These are phyloP conservation scores for Auanema sp. DNA, from an alignment of 2,888 invertebrate genomes.

Conservation along the genomic window DNA sequence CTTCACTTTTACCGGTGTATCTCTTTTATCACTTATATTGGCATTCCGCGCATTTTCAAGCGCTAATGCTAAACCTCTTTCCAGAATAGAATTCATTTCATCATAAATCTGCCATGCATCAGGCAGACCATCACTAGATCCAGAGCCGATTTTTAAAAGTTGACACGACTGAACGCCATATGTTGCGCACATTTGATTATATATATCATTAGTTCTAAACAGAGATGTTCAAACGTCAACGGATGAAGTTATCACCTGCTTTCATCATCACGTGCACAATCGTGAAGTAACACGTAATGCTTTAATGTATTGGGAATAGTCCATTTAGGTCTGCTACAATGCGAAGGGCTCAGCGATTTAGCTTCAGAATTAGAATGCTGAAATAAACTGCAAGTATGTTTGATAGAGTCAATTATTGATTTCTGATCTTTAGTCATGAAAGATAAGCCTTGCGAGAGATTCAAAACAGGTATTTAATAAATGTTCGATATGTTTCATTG, in stretches of 20 bases:
- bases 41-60: constrained; percentile 13
- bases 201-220: constrained; percentile 79
- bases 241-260: constrained; percentile 77
- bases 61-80: constrained; percentile 43
- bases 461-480: constrained; percentile 1
- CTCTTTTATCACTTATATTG: constrained; percentile 8
- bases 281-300: constrained; percentile 87
- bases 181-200: constrained; percentile 81
- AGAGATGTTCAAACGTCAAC: too few species aligned
- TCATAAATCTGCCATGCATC: constrained; percentile 86
- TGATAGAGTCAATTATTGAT: constrained; percentile 11
- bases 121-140: constrained; percentile 64
- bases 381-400: constrained; percentile 16
- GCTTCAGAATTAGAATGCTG: constrained; percentile 44
- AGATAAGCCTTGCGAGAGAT: constrained; percentile 12
- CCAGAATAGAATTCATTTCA: constrained; percentile 64
- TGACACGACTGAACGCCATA: constrained; percentile 87
- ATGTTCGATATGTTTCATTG: not conserved
- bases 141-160: constrained; percentile 71
- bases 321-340: constrained; percentile 65
- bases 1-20: not conserved
- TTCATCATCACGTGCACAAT: constrained; percentile 71
- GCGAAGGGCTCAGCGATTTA: constrained; percentile 41
- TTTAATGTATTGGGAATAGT: constrained; percentile 76
- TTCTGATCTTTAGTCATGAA: constrained; percentile 22